Conservation (phyloP, 35 echinoderm and acorn worm species). For the Stichopus chloronotus region DNA sequence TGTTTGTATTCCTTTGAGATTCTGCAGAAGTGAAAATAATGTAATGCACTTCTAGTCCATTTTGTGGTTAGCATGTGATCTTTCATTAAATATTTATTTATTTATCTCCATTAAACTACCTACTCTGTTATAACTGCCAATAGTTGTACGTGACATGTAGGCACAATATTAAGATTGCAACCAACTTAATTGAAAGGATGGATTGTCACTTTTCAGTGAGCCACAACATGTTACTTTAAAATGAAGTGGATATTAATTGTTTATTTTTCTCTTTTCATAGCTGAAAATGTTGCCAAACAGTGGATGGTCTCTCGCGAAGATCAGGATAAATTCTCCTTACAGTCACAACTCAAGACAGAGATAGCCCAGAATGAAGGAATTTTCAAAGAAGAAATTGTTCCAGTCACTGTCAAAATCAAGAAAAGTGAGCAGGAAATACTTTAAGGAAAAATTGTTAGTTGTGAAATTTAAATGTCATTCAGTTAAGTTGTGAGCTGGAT, state of each 20-base stretch:
- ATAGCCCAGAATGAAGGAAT: constrained; percentile 76
- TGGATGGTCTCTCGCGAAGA: constrained; percentile 81
- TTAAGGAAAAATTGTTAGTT: background rate
- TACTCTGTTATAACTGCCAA: too few relatives aligned
- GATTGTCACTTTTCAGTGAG: too few relatives aligned
- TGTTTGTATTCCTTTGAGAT: too few relatives aligned
- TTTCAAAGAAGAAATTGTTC: constrained; percentile 85
- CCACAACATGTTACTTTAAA: too few relatives aligned
- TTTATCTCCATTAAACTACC: too few relatives aligned
- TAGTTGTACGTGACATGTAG: too few relatives aligned
- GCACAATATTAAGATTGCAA: too few relatives aligned
- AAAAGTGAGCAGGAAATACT: constrained; percentile 60
- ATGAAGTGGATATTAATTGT: too few relatives aligned
- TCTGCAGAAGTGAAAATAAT: too few relatives aligned
- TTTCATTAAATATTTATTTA: background rate
- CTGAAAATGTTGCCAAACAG: constrained; percentile 96
- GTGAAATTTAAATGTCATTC: too few relatives aligned
- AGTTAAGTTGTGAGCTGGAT: too few relatives aligned
- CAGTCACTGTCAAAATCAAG: constrained; percentile 72
- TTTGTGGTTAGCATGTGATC: background rate
- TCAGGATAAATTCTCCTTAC: constrained; percentile 88
- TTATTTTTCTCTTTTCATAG: constrained; percentile 32
- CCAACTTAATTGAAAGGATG: too few relatives aligned
- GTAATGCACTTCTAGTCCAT: background rate
- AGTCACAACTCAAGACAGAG: constrained; percentile 83